Conservation (phyloP, 2,113 vertebrate species). For the Nannobrachium achirus region DNA sequence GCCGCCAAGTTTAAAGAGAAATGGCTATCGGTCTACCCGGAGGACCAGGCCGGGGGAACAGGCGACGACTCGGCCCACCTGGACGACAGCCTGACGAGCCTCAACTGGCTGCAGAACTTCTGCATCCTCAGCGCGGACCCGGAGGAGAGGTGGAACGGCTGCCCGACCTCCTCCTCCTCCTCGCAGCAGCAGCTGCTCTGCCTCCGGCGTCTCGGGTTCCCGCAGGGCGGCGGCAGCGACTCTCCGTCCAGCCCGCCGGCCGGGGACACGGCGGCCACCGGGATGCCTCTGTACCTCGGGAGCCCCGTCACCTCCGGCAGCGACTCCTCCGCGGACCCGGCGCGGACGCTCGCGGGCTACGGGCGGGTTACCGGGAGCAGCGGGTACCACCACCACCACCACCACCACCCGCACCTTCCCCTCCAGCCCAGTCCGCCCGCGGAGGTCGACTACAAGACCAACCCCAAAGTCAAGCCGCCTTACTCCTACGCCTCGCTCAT, state of each 20-base stretch:
- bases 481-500: conserved; percentile 88
- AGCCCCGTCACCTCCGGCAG: conserved; percentile 77
- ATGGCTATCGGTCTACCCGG: conserved; percentile 74
- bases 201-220: conserved; percentile 66
- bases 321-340: conserved; percentile 51
- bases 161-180: conserved; percentile 64
- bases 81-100: conserved; percentile 87
- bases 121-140: conserved; percentile 82
- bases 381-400: no score
- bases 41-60: conserved; percentile 61
- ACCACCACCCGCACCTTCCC: conserved; percentile 52
- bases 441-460: conserved; percentile 83
- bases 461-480: conserved; percentile 83
- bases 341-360: conserved; percentile 42
- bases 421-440: conserved; percentile 66
- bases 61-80: conserved; percentile 68
- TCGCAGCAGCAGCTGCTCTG: conserved; percentile 68
- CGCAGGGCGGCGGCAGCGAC: conserved; percentile 69
- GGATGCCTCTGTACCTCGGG: conserved; percentile 77
- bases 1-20: conserved; percentile 78
- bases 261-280: conserved; percentile 82
- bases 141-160: conserved; percentile 66
- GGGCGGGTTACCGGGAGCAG: conserved; percentile 43
- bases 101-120: conserved; percentile 90
- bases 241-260: conserved; percentile 84